Conservation (phyloP, 2,113 vertebrate genomes). For the Ammospiza caudacuta region DNA sequence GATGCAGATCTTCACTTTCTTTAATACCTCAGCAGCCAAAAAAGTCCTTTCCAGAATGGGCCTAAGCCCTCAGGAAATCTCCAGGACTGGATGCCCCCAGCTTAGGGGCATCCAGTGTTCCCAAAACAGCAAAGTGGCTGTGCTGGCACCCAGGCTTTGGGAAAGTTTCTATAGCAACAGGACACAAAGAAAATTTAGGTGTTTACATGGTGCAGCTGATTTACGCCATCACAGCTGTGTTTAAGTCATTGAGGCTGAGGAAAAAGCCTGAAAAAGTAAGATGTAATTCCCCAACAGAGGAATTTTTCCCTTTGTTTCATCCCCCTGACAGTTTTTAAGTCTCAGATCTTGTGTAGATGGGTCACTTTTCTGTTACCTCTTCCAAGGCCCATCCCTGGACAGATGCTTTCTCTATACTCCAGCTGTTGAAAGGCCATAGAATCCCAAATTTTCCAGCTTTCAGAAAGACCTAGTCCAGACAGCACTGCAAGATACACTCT, state of each 20-base stretch:
- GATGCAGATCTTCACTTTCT: not conserved
- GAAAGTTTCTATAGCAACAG: conserved; percentile 18
- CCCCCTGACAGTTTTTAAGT: not conserved
- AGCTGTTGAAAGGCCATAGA: not conserved
- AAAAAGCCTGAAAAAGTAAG: not conserved
- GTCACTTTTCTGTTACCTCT: not conserved
- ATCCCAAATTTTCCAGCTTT: not conserved
- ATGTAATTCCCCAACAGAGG: not conserved
- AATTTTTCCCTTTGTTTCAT: not conserved
- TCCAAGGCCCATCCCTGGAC: not conserved
- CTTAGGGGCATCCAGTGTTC: not conserved
- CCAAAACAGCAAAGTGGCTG: not conserved
- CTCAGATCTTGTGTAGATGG: not conserved
- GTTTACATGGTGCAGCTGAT: not conserved
- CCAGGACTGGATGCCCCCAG: not conserved
- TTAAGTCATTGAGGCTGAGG: not conserved
- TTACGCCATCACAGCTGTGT: not conserved
- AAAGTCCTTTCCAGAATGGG: not conserved
- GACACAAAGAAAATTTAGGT: conserved; percentile 1
- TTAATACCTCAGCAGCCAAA: not conserved
- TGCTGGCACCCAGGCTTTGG: not conserved
- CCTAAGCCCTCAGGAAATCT: not conserved
- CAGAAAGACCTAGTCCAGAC: not conserved
- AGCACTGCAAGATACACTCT: not conserved
- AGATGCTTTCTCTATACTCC: not conserved